phyloP scores from a whole-genome alignment of 1,140 invertebrate species.

The Drosophila rhopaloa region DNA sequence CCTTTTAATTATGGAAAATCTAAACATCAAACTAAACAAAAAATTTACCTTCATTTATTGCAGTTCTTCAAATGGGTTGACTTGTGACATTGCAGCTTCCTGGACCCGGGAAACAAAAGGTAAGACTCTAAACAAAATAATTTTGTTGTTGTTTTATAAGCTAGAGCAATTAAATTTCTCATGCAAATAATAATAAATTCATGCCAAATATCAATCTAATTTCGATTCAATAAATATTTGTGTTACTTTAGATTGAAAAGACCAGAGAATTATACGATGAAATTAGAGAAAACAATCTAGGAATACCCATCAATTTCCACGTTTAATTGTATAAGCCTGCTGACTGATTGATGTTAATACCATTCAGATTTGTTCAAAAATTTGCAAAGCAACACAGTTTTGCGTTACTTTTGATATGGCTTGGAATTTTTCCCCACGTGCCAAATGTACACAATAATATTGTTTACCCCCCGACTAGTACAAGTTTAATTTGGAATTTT shows the following conservation, averaged over 20 bases:
- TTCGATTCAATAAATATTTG: conserved; percentile 8
- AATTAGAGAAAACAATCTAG: conserved; percentile 18
- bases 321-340: conserved; percentile 45
- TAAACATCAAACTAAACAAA: conserved; percentile 10
- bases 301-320: conserved; percentile 23
- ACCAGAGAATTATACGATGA: background rate
- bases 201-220: conserved; percentile 5
- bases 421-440: conserved; percentile 29
- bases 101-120: conserved; percentile 84
- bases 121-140: conserved; percentile 28
- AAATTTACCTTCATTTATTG: conserved; percentile 33
- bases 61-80: conserved; percentile 84
- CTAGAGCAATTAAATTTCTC: background rate
- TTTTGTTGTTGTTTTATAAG: background rate
- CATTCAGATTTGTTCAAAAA: conserved; percentile 28
- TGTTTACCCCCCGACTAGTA: conserved; percentile 34
- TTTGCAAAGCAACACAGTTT: conserved; percentile 24
- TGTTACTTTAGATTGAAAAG: background rate
- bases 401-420: conserved; percentile 11
- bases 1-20: conserved; percentile 3
- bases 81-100: conserved; percentile 82
- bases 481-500: conserved; percentile 31
- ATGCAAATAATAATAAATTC: conserved; percentile 3
- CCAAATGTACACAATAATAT: conserved; percentile 26
- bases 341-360: conserved; percentile 61